These are phyloP conservation scores for Pelobates cultripes DNA, from an alignment of 2,797 vertebrate genomes.

Conservation along the genomic window DNA sequence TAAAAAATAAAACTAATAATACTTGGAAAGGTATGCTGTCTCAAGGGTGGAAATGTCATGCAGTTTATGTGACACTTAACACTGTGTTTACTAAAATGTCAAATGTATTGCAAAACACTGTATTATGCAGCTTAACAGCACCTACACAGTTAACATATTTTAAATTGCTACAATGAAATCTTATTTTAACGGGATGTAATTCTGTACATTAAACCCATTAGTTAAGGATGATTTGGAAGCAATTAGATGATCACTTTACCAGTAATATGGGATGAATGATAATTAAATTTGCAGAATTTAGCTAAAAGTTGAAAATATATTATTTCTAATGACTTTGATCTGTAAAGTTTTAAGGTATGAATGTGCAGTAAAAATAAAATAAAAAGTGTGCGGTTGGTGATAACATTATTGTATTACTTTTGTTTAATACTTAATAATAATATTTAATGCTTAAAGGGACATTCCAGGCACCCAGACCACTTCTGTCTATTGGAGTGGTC, in stretches of 20 bases:
- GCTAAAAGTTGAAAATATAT: background rate
- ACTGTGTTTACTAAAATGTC: background rate
- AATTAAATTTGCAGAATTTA: conserved; percentile 1
- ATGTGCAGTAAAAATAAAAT: too few species aligned
- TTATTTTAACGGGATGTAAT: background rate
- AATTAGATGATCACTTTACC: background rate
- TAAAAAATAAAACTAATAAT: conserved; percentile 12
- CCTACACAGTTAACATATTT: background rate
- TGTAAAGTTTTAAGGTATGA: too few species aligned
- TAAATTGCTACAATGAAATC: background rate
- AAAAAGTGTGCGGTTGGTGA: too few species aligned
- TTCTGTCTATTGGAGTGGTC: too few species aligned
- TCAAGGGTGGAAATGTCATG: background rate
- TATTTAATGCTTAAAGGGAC: too few species aligned
- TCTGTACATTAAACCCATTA: background rate
- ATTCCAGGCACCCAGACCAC: too few species aligned
- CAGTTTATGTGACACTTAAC: background rate
- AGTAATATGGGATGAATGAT: background rate
- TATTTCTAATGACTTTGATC: too few species aligned
- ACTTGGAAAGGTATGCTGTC: conserved; percentile 6
- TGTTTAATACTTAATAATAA: too few species aligned
- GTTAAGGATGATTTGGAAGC: background rate
- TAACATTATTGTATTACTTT: too few species aligned
- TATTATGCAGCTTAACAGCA: too few species aligned
- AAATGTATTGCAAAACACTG: too few species aligned